phyloP scores from a whole-genome alignment of 1,140 invertebrate genomes.

The Atta texana region DNA sequence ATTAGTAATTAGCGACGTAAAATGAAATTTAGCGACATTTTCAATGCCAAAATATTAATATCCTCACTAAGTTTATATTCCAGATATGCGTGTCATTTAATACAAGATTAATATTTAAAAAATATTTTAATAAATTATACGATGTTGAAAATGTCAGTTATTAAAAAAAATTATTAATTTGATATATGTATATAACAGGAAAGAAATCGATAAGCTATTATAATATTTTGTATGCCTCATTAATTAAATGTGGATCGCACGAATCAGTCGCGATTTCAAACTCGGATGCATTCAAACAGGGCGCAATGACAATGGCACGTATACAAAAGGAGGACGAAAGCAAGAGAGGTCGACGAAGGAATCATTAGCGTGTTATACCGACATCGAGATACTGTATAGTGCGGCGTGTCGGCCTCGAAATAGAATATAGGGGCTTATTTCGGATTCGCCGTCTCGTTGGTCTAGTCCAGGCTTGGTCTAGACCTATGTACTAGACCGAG shows the following conservation, averaged over 20 bases:
- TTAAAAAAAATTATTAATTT: not conserved
- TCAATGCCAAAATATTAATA: not conserved
- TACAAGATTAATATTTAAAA: not conserved
- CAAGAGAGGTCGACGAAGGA: conserved; percentile 62
- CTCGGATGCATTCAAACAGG: not conserved
- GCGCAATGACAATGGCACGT: conserved; percentile 19
- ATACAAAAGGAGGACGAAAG: conserved; percentile 38
- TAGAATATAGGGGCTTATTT: conserved; percentile 82
- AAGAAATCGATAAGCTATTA: not conserved
- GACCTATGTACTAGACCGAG: conserved; percentile 81
- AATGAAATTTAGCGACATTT: not conserved
- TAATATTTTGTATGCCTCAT: not conserved
- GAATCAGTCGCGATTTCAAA: conserved; percentile 21
- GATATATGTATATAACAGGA: no score
- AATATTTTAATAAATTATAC: not conserved
- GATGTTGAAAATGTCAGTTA: not conserved
- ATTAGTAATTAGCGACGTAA: conserved; percentile 8
- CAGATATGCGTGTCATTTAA: not conserved
- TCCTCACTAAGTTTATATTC: conserved; percentile 31
- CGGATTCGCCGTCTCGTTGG: conserved; percentile 81
- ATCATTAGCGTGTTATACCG: conserved; percentile 76
- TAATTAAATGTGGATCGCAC: not conserved
- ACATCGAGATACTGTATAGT: conserved; percentile 72
- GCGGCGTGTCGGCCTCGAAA: conserved; percentile 79
- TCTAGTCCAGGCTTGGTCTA: conserved; percentile 82